Percentiles rank a stretch among this genome's conserved stretches.
Conservation (phyloP, 1,140 invertebrate species). For the Ectropis grisescens region DNA sequence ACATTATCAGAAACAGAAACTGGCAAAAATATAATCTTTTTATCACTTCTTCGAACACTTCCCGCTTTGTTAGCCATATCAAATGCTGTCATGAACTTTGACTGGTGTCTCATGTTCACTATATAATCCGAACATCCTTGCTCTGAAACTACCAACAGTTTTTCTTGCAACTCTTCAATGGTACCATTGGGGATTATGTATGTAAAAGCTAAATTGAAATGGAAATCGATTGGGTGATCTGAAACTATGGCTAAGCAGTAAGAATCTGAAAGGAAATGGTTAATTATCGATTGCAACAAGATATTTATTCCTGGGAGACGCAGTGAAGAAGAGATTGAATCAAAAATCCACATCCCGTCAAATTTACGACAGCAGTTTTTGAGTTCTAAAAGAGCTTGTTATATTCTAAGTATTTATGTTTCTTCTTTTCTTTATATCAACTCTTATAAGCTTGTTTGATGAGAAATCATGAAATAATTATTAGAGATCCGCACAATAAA, state of each 20-base stretch:
- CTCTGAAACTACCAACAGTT: constrained; percentile 34
- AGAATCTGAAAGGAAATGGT: constrained; percentile 27
- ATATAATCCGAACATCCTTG: constrained; percentile 54
- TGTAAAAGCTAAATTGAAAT: constrained; percentile 20
- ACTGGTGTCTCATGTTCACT: constrained; percentile 27
- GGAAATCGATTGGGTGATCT: constrained; percentile 19
- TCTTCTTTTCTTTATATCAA: too few relatives aligned
- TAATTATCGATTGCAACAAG: constrained; percentile 29
- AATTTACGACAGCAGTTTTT: too few relatives aligned
- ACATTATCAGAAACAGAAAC: constrained; percentile 4
- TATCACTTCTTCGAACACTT: constrained; percentile 39
- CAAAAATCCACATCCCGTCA: too few relatives aligned
- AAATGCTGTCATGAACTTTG: constrained; percentile 35
- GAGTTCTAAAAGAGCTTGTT: too few relatives aligned
- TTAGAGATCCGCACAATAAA: too few relatives aligned
- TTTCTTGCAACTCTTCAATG: constrained; percentile 10
- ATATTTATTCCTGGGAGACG: too few relatives aligned
- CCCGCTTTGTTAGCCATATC: constrained; percentile 33
- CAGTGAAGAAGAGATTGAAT: too few relatives aligned
- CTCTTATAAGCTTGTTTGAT: too few relatives aligned
- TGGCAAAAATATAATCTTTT: constrained; percentile 42
- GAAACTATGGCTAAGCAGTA: constrained; percentile 38
- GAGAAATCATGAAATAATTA: too few relatives aligned
- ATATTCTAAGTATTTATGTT: too few relatives aligned
- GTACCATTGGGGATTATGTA: constrained; percentile 22